Conservation (phyloP, 2,797 vertebrate species). For the Protonibea diacanthus region DNA sequence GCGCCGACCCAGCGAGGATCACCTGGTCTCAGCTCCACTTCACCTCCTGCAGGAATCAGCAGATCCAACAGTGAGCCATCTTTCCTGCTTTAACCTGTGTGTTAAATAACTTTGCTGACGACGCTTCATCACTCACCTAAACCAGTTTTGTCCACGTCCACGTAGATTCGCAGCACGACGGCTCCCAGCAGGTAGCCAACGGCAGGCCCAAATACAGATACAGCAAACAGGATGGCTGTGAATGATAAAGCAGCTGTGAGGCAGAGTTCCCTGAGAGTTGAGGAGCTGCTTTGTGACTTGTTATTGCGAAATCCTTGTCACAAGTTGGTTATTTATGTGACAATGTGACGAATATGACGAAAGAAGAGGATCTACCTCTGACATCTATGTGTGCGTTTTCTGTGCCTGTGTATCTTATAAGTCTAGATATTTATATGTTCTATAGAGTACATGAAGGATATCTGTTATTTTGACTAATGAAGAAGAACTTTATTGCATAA, state of each 20-base stretch:
- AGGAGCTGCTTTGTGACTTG: not conserved
- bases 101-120: not conserved
- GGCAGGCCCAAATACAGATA: conserved; percentile 94
- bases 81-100: not conserved
- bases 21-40: conserved; percentile 80
- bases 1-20: conserved; percentile 98
- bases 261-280: not conserved
- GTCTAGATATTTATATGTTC: not conserved
- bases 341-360: not conserved
- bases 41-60: conserved; percentile 62
- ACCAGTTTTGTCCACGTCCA: conserved; percentile 89
- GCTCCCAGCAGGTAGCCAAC: conserved; percentile 94
- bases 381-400: not conserved
- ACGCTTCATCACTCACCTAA: conserved; percentile 76
- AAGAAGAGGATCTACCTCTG: not conserved
- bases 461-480: not conserved
- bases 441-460: not conserved
- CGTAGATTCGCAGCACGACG: conserved; percentile 90
- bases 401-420: no score
- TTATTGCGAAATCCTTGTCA: not conserved
- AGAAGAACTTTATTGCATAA: not conserved
- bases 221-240: conserved; percentile 94
- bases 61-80: not conserved
- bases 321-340: no score
- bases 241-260: conserved; percentile 45